A percentile compares a stretch with the other conserved stretches of the same genome.
phyloP scores from a whole-genome alignment of 2,888 invertebrate genomes.

The Pterostichus madidus region DNA sequence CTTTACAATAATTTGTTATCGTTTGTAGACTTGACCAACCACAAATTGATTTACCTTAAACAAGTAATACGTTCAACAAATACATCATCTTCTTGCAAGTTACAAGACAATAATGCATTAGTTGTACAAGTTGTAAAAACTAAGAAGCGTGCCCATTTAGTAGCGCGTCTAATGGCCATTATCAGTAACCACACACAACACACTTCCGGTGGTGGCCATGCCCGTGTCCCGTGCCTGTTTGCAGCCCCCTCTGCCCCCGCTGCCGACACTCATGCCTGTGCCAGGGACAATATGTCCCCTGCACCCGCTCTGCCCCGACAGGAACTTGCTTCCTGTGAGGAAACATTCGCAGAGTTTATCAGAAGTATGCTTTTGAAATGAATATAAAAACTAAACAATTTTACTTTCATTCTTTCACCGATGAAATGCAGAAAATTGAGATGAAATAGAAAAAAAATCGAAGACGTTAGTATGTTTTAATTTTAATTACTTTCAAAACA shows the following conservation, averaged over 20 bases:
- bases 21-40: no score
- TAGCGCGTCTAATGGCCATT: conserved; percentile 57
- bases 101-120: neutral
- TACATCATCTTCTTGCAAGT: neutral
- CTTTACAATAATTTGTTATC: no score
- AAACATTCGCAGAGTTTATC: conserved; percentile 31
- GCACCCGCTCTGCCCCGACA: neutral
- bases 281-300: conserved; percentile 19
- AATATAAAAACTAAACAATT: no score
- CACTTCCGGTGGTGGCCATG: conserved; percentile 57
- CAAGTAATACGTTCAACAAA: neutral
- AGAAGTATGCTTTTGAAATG: neutral
- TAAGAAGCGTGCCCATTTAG: conserved; percentile 42
- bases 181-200: conserved; percentile 62
- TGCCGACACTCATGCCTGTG: conserved; percentile 13
- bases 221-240: conserved; percentile 19
- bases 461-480: no score
- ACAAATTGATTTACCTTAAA: no score
- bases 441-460: no score
- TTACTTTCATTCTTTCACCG: no score
- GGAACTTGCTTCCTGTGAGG: conserved; percentile 51
- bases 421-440: no score
- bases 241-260: neutral
- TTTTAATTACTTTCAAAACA: no score
- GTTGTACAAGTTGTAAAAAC: neutral